Base-by-base conservation (phyloP, 1,140 invertebrate species). In the Procambarus virginalis region DNA sequence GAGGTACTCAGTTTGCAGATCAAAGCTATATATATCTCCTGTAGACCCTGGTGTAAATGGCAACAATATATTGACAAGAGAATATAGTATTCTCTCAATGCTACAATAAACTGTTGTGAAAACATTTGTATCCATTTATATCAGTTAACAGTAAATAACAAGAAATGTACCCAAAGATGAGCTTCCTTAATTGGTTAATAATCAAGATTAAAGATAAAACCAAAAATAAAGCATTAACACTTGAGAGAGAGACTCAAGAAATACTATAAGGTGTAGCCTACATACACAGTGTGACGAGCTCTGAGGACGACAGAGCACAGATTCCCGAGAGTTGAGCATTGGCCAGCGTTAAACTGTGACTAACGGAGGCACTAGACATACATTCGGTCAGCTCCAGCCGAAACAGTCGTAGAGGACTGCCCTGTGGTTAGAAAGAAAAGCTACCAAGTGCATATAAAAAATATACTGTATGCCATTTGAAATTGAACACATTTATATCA, bases 281-380 rank as follows among this genome's bases (percentile, higher is more conserved):
- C 85, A 49, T 80, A 86, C 85, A 86, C 12, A 86, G 20, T 5
- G 85, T 86, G 6, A 86, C 51, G 3, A 86, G 77, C 17, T 49
- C 60, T 10, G 85, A 58, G n/a, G 85, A 79, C 12, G 85, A 86
- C 4, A 76, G 76, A 3, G 77, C 85, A 80, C 85, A 86, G 22
- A 86, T n/a, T 48, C 85, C 85, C 5, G 85, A 80, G 34, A 86
- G 77, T 20, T 49, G 58, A 20, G 77, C 76, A 79, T 58, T 17
- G 9, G 45, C 22, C 17, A 78, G 45, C 4, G 60, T 5, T 60
- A 80, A 76, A n/a, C 17, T 49, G 55, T 68, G 45, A 48, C 85
- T 80, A 22, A 12, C 17, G 55, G 60, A 10, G 76, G 60, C 55
- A 46, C 34, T 49, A 17, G 68, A 45, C 2, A 75, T 73, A 60